Percentiles rank a stretch among this genome's conserved stretches.
Conservation (phyloP, 1,140 invertebrate species). For the Brachionus rotundiformis region DNA sequence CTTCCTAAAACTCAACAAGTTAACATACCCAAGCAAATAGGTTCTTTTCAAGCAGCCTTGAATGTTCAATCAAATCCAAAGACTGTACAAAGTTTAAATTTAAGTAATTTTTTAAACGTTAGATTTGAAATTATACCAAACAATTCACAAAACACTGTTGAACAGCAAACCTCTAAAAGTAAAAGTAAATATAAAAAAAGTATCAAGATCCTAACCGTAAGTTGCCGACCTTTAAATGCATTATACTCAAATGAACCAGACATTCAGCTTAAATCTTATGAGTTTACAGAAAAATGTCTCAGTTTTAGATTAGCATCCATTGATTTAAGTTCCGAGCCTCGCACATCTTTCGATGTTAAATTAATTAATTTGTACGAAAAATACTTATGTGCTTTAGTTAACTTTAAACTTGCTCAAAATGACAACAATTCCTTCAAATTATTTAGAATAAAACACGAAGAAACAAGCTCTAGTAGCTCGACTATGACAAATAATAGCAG, state of each 20-base stretch:
- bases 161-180: not conserved
- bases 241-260: constrained; percentile 30
- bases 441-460: constrained; percentile 46
- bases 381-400: constrained; percentile 43
- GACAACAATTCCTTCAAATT: not conserved
- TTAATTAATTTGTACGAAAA: constrained; percentile 45
- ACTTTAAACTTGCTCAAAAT: not conserved
- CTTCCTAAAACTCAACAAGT: not conserved
- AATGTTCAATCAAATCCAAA: constrained; percentile 5
- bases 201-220: constrained; percentile 36
- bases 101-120: constrained; percentile 48
- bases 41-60: not conserved
- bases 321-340: not conserved
- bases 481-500: not conserved
- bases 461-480: constrained; percentile 23
- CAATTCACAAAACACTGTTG: not conserved
- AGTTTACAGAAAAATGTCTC: constrained; percentile 51
- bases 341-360: constrained; percentile 5
- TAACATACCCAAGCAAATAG: not conserved
- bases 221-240: constrained; percentile 30
- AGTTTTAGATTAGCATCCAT: constrained; percentile 41
- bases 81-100: not conserved
- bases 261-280: constrained; percentile 42
- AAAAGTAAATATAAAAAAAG: constrained; percentile 50
- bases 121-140: constrained; percentile 35